Evolutionary conservation across 2,797 vertebrate species (phyloP), one percentile per base, ranked within the genome.

Genomic region (Anguilla anguilla): DNA sequence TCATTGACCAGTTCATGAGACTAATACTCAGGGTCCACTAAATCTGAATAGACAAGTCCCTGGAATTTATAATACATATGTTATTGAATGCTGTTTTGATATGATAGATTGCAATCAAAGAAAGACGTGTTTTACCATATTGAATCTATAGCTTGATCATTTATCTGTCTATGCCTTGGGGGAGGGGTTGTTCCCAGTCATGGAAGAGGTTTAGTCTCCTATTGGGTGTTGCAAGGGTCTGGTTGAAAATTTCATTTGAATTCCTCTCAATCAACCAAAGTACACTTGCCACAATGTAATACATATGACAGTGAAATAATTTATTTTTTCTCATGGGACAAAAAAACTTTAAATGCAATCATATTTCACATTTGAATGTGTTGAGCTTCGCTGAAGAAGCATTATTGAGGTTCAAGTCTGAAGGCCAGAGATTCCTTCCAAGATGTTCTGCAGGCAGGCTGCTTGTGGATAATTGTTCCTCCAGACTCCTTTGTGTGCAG

Each of bases 1-100:
- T 17, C 69, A 74, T 74, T 74, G 69, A 74, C 74, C 31, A 74
- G 13, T 74, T 35, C 69, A 74, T 74, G 69, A 74, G 28, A 35
- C 28, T 10, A 22, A 74, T 74, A 74, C 10, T 39, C 31, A 74
- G 15, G 69, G 31, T 35, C 69, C 31, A 13, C 28, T 74, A 74
- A 74, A 74, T 74, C 28, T 35, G 0, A 74, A 35, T 22, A 69
- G 22, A n/a, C 6, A 28, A 74, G 69, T 74, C 13, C 69, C 69
- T 6, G 69, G 28, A 74, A 9, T 74, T 35, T 13, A 9, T 25
- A 69, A 25, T 69, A 25, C 64, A 69, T 25, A 69, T 53, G 51
- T 53, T 69, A 69, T 9, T 7, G 17, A 22, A 74, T 74, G 69
- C 9, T 74, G 5, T 35, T 74, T 28, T 74, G 69, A 13, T 72